Evolutionary conservation across 1,140 invertebrate species (phyloP).

Genomic region (Drosophila ohnishii): DNA sequence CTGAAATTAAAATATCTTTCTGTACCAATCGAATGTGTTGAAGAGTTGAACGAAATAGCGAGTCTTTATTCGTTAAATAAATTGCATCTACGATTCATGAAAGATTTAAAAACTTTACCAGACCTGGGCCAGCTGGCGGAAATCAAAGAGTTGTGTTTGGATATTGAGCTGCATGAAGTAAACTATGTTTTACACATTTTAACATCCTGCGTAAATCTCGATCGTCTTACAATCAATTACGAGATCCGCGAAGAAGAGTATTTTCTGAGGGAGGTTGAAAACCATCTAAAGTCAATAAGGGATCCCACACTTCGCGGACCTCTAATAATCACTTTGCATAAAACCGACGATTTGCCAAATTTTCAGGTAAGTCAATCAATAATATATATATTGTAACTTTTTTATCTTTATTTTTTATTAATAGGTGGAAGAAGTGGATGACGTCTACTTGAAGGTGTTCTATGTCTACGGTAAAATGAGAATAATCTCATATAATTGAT

Average conservation of each 20-base stretch:
- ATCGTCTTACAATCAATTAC: background rate
- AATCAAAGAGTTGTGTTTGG: background rate
- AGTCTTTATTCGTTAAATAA: background rate
- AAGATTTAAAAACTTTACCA: background rate
- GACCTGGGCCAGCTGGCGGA: background rate
- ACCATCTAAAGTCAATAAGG: background rate
- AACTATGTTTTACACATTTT: background rate
- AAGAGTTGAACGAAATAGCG: constrained; percentile 1
- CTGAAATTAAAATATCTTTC: background rate
- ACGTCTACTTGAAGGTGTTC: background rate
- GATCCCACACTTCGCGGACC: background rate
- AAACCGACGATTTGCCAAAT: background rate
- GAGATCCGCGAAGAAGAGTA: background rate
- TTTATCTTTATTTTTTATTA: background rate
- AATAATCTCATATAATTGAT: background rate
- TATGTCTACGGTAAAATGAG: background rate
- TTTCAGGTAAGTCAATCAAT: background rate
- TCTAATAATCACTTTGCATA: background rate
- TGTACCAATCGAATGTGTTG: background rate
- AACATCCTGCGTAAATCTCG: background rate
- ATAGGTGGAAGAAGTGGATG: background rate
- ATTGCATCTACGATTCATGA: background rate
- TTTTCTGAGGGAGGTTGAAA: background rate
- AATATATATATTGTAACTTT: background rate
- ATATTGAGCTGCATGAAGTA: background rate